A percentile compares a stretch with the other conserved stretches of the same genome.
Conservation (phyloP, 2,113 vertebrate genomes). For the Lophura nycthemera region DNA sequence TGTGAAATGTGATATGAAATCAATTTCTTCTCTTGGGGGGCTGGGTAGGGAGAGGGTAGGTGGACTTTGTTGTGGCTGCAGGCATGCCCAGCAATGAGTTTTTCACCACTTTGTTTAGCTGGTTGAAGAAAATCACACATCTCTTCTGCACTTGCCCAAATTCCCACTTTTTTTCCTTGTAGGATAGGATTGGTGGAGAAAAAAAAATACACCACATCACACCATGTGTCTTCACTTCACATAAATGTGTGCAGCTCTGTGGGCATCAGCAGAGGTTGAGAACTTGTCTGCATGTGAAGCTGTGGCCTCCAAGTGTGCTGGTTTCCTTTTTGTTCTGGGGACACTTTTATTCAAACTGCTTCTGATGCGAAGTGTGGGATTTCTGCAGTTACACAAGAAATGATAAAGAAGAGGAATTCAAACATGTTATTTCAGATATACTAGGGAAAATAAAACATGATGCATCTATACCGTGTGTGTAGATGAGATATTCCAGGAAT, state of each 20-base stretch:
- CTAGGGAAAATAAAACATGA: background rate
- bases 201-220: background rate
- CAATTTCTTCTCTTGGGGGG: slow-evolving; percentile 67
- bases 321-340: background rate
- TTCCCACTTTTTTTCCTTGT: background rate
- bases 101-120: background rate
- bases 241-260: background rate
- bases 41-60: background rate
- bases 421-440: rapidly evolving
- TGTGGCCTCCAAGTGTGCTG: rapidly evolving
- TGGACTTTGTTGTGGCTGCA: background rate
- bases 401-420: background rate
- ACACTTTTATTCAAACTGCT: slow-evolving; percentile 16
- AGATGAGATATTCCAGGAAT: background rate
- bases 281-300: background rate
- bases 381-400: background rate
- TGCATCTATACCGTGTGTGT: background rate
- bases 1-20: slow-evolving; percentile 77
- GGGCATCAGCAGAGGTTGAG: background rate
- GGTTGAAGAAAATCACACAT: background rate
- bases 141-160: background rate
- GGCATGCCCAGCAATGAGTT: background rate
- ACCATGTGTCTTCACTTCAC: background rate
- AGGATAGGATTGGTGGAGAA: background rate
- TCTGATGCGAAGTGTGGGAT: background rate